Evolutionary conservation across 2,888 invertebrate genomes (phyloP), one percentile per base, ranked within the genome.

Genomic region (Poecilus cupreus): DNA sequence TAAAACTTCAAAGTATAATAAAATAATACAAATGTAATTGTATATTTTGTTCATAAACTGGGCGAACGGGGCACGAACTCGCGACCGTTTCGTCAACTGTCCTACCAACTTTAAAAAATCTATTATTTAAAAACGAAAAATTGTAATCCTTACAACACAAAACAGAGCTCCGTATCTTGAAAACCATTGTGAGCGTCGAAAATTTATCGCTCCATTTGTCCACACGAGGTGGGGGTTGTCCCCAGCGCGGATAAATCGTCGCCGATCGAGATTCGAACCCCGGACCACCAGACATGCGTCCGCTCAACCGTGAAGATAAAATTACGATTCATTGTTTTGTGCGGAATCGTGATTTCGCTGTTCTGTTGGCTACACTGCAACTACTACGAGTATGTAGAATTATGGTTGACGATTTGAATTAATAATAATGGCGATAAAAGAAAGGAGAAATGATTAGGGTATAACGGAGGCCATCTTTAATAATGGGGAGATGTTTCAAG

Each of bases 261-360:
- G 24, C 24, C 68, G 68, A 68, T 68, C 75, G 75, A 54, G 75
- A 75, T 32, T 75, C 75, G 75, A 75, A 75, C 75, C 75, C 75
- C 24, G 75, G 24, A 75, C 60, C 22, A 24, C 16, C 13, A 51
- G 51, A 51, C 51, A 68, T 13, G 32, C 39, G 37, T 32, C 72
- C 72, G 22, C 37, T 75, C 75, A 51, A 75, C 51, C 51, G 32
- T 75, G 51, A 75, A 75, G 75, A 75, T 75, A 75, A 75, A 49
- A 51, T 75, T 49, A 51, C 75, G 32, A 75, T 75, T 75, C 75
- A 75, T 75, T 75, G 75, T 75, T 75, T 49, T 75, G 26, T 75
- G 22, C 11, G n/a, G 60, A 68, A 18, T 18, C 16, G 8, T 8
- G 18, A 18, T 18, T 51, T 51, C 18, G 51, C 13, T 51, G 18